Conservation (phyloP, 2,888 invertebrate species). For the Muschampia plurimacula region DNA sequence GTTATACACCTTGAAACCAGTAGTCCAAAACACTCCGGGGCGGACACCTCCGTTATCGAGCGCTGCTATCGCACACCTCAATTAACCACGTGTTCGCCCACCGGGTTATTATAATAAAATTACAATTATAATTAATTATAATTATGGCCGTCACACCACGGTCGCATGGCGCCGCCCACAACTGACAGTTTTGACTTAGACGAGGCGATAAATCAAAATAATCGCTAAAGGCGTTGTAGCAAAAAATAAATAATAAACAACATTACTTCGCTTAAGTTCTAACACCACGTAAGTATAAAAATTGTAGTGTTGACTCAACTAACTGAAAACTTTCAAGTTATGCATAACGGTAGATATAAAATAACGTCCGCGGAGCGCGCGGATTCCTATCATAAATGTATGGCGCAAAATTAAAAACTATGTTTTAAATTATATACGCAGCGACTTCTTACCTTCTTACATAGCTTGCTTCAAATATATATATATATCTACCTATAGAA, state of each 20-base stretch:
- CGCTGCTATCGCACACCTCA: conserved; percentile 4
- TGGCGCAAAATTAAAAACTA: too few species aligned
- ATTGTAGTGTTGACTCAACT: too few species aligned
- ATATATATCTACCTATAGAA: too few species aligned
- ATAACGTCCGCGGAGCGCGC: too few species aligned
- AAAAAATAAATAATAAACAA: background rate
- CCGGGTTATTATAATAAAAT: conserved; percentile 24
- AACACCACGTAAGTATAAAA: too few species aligned
- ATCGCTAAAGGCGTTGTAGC: background rate
- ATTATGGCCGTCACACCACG: conserved; percentile 20
- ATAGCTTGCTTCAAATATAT: too few species aligned
- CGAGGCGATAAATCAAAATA: conserved; percentile 21
- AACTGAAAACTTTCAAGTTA: too few species aligned
- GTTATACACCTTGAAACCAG: too few species aligned
- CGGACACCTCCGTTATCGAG: conserved; percentile 15
- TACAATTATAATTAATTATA: conserved; percentile 27
- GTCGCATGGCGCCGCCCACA: conserved; percentile 13
- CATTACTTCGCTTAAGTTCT: background rate
- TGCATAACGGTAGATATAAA: too few species aligned
- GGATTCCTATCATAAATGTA: too few species aligned
- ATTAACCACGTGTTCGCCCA: conserved; percentile 22
- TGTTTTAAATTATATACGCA: too few species aligned
- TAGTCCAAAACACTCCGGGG: background rate
- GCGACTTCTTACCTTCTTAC: too few species aligned
- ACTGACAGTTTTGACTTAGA: conserved; percentile 3